Evolutionary conservation across 2,888 invertebrate genomes (phyloP).

Genomic region (Melanostoma scalare): DNA sequence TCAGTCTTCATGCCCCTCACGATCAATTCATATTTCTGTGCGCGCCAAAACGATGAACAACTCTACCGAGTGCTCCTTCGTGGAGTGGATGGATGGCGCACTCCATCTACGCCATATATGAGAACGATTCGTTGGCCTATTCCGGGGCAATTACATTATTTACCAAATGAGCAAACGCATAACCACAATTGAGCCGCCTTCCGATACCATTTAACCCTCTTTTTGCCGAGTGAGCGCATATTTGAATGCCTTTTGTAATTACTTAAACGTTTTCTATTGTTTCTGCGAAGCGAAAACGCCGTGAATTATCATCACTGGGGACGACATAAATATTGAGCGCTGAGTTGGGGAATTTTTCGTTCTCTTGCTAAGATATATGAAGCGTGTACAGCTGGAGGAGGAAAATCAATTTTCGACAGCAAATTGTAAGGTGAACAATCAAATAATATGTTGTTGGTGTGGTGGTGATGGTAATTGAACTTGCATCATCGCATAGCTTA

Average conservation of each 20-base stretch:
- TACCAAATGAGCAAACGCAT: conserved; percentile 70
- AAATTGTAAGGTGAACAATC: conserved; percentile 63
- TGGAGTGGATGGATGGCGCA: conserved; percentile 4
- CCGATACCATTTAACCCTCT: conserved; percentile 51
- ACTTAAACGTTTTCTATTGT: conserved; percentile 50
- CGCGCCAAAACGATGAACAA: conserved; percentile 6
- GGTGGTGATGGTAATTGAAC: conserved; percentile 41
- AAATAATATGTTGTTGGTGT: conserved; percentile 37
- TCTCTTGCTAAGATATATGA: conserved; percentile 3
- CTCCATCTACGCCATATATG: conserved; percentile 5
- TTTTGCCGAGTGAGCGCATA: background rate
- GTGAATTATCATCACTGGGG: conserved; percentile 47
- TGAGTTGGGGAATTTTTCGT: background rate
- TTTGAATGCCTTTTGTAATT: conserved; percentile 47
- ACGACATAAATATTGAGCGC: conserved; percentile 38
- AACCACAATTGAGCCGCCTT: conserved; percentile 68
- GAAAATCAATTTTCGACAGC: conserved; percentile 59
- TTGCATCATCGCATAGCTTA: conserved; percentile 39
- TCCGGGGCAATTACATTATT: conserved; percentile 62
- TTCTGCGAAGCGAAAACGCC: conserved; percentile 42
- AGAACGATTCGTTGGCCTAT: conserved; percentile 31
- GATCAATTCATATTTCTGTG: conserved; percentile 57
- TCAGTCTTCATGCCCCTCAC: conserved; percentile 43
- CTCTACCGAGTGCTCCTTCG: conserved; percentile 12
- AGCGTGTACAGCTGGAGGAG: conserved; percentile 57